Conservation (phyloP, 2,888 invertebrate genomes). For the Flabesymbios commensalis region DNA sequence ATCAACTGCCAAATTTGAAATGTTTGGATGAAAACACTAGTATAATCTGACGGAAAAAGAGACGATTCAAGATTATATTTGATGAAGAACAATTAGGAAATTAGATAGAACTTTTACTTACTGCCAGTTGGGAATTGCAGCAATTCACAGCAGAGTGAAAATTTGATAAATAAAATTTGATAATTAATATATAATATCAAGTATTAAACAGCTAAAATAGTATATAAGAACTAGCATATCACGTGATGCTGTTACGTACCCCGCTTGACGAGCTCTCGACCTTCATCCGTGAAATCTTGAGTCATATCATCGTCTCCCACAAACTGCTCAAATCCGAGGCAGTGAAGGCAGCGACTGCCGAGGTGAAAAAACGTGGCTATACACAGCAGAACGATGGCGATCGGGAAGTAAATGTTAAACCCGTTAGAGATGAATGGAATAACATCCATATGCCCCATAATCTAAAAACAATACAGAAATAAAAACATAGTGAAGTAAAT, state of each 20-base stretch:
- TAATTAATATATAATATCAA: too few species aligned
- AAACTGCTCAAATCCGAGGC: constrained; percentile 88
- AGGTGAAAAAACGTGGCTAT: constrained; percentile 91
- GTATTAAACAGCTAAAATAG: too few species aligned
- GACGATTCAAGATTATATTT: too few species aligned
- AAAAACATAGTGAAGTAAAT: too few species aligned
- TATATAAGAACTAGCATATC: not conserved
- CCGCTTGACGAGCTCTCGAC: constrained; percentile 86
- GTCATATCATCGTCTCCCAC: constrained; percentile 92
- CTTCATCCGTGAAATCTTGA: constrained; percentile 90
- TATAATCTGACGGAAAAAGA: too few species aligned
- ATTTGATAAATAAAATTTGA: too few species aligned
- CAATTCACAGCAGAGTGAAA: too few species aligned
- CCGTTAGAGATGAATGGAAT: constrained; percentile 95
- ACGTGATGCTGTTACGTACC: constrained; percentile 62
- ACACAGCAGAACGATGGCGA: constrained; percentile 91
- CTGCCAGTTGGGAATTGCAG: too few species aligned
- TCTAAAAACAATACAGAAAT: constrained; percentile 58
- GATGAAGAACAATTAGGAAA: too few species aligned
- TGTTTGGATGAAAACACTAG: too few species aligned
- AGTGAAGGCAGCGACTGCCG: constrained; percentile 81
- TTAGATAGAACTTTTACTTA: too few species aligned
- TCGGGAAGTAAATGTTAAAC: constrained; percentile 99
- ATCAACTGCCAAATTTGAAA: too few species aligned
- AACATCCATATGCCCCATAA: constrained; percentile 99